These are phyloP conservation scores for Hydrotaea diabolus DNA, from an alignment of 2,888 invertebrate species.

Conservation along the genomic window DNA sequence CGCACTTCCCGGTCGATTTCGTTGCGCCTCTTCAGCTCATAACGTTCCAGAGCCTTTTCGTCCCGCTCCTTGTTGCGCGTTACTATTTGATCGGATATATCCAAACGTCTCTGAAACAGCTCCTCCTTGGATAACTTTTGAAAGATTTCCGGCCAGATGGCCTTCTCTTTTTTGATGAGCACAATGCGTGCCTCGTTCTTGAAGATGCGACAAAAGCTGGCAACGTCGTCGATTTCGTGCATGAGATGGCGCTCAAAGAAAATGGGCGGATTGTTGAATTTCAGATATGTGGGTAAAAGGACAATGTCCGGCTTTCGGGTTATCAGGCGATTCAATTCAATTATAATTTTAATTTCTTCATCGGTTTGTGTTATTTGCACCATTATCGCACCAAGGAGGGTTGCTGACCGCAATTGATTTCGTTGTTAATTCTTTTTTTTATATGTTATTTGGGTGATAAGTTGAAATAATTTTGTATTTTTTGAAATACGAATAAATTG, in stretches of 20 bases:
- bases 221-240: slow-evolving; percentile 78
- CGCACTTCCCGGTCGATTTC: slow-evolving; percentile 78
- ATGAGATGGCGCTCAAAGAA: slow-evolving; percentile 79
- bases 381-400: slow-evolving; percentile 70
- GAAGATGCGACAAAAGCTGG: slow-evolving; percentile 78
- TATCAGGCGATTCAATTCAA: slow-evolving; percentile 77
- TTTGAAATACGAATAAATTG: not conserved
- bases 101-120: slow-evolving; percentile 75
- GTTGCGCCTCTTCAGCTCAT: slow-evolving; percentile 75
- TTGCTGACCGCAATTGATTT: slow-evolving; percentile 5
- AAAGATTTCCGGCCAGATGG: slow-evolving; percentile 78
- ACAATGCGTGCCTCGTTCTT: slow-evolving; percentile 79
- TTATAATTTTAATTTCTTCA: slow-evolving; percentile 79
- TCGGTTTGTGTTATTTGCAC: slow-evolving; percentile 79
- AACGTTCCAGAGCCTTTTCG: slow-evolving; percentile 75
- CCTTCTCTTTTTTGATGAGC: slow-evolving; percentile 76
- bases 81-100: slow-evolving; percentile 77
- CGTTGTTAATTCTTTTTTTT: not conserved
- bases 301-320: slow-evolving; percentile 78
- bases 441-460: slow-evolving; percentile 11
- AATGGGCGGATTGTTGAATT: slow-evolving; percentile 80
- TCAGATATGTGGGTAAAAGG: slow-evolving; percentile 77
- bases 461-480: not conserved
- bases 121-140: slow-evolving; percentile 76
- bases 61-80: slow-evolving; percentile 78